Evolutionary conservation across 2,797 vertebrate genomes (phyloP), one percentile per base, ranked within the genome.

Genomic region (Bryconaethiops microstoma): DNA sequence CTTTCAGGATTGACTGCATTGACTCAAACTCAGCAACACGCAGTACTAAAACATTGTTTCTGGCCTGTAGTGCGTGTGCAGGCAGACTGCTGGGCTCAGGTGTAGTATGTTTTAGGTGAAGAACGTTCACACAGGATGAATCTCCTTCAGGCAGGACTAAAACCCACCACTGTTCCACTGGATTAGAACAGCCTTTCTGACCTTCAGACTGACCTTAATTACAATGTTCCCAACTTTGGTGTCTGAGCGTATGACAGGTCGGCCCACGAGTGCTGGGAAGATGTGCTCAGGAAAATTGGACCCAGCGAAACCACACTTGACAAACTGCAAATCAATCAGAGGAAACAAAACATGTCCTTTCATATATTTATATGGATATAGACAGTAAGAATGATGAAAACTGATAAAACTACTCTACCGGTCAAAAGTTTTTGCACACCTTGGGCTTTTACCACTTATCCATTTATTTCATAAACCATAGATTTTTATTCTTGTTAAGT

Each of bases 271-370:
- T 0, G 95, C 95, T 0, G 95, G 95, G 83, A 96, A 96, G 86
- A 96, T 96, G 90, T 96, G 94, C 0, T 95, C 93, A 0, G 95
- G 95, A 86, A 96, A 96, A 91, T 96, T 96, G 81, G 94, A 94
- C 35, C 95, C 95, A 0, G 95, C 94, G 5, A 93, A 95, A 42
- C 95, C 95, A 21, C 95, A 96, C 71, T 96, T 96, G 76, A 96
- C 95, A 85, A 96, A 96, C 95, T 96, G 89, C 1, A 57, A 74
- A 64, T 23, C 21, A 39, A 55, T 39, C 21, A 76, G 45, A 79
- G 48, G 21, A 74, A 42, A 67, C 23, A 40, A 65, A 67, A 50
- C 19, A 63, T 42, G 21, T 13, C 2, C 16, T 42, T 29, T 74
- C 42, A 45, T 45, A 45, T 3, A 35, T 35, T 35, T 35, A 29